Conservation (phyloP, 2,888 invertebrate genomes). For the Brachypterus glaber region DNA sequence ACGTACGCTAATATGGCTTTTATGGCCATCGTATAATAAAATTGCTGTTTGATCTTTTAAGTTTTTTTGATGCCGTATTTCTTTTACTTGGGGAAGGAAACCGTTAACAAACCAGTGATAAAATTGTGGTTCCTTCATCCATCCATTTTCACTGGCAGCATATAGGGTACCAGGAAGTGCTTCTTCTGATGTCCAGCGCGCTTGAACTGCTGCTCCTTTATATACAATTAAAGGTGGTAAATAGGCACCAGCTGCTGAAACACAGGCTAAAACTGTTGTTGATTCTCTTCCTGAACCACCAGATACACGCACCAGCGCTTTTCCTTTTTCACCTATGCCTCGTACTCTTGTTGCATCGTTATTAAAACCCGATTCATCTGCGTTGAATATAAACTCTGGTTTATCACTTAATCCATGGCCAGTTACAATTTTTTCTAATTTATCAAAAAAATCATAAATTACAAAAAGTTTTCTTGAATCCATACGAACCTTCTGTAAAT, state of each 20-base stretch:
- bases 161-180: neutral
- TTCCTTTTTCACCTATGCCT: neutral
- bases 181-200: neutral
- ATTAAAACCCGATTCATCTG: neutral
- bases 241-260: neutral
- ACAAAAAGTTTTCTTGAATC: neutral
- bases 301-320: neutral
- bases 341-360: neutral
- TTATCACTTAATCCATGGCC: neutral
- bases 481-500: neutral
- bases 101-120: neutral
- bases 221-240: neutral
- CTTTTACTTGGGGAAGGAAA: neutral
- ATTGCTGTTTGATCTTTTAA: neutral
- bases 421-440: neutral
- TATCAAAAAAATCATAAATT: neutral
- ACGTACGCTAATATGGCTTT: neutral
- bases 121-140: neutral
- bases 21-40: neutral
- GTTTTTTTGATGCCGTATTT: too few species aligned
- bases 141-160: neutral
- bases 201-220: neutral
- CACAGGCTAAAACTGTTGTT: neutral
- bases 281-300: neutral
- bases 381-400: neutral